Base-by-base conservation (phyloP, 92 coral and sea anemone species). In the Bergia sp. region DNA sequence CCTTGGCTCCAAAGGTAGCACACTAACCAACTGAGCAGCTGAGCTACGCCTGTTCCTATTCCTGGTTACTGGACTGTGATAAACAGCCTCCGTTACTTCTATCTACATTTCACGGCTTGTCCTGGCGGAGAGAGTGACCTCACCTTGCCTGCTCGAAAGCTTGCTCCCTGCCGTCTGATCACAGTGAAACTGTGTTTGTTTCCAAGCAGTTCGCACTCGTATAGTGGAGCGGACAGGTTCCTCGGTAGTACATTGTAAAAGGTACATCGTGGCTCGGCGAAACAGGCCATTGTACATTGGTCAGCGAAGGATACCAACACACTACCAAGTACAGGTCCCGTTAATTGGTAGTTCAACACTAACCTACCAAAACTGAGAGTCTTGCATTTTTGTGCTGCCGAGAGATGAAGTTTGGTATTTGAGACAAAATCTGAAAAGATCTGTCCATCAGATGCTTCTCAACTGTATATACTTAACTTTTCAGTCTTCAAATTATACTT, bases 131-230 rank as follows among this genome's bases (percentile, higher is more conserved):
- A 47, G 1, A 1, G 64, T 3, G 4, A 18, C 69, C 43, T 36
- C 47, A 78, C 82, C 38, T 53, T 44, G 61, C 82, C 50, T 9
- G 82, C 82, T 78, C 82, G 58, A 78, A 78, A 78, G 37, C 82
- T 78, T 13, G 82, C 42, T 47, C 65, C 82, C 15, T 5, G 38
- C 5, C 65, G 37, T 4, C 65, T 45, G 82, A 16, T 78, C 15
- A 78, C 82, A 36, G 16, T 78, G 8, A 78, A 44, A 0, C 0
- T 78, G 65, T 47, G 82, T 12, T 78, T 45, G 37, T 45, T 42
- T 20, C 47, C 82, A 36, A 78, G 82, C 58, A 78, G 65, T 47
- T 78, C 66, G 29, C 82, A 78, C 15, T 78, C 39, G 39, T 78
- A 78, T 16, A 44, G 58, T 0, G 82, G 36, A 20, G 61, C 3